Percentiles rank a stretch among this genome's conserved stretches.
Evolutionary conservation across 1,140 invertebrate species (phyloP).

Genomic region (Trachymyrmex septentrionalis): DNA sequence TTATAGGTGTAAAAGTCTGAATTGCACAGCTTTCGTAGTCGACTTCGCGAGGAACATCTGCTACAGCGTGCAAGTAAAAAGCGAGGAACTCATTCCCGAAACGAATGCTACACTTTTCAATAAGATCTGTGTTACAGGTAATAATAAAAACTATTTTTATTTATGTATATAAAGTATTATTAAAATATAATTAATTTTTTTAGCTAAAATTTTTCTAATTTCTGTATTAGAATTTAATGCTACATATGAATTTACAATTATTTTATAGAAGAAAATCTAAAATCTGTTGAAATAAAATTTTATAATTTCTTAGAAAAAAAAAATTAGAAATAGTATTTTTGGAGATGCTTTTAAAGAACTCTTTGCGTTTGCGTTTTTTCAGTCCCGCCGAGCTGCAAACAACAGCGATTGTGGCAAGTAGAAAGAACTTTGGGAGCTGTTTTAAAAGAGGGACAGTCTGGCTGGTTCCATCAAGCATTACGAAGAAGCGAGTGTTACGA

Average conservation of each 20-base stretch:
- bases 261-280: not conserved
- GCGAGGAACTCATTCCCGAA: conserved; percentile 79
- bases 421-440: conserved; percentile 80
- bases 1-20: conserved; percentile 78
- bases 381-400: conserved; percentile 77
- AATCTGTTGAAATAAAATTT: not conserved
- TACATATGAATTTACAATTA: not conserved
- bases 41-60: conserved; percentile 81
- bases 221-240: not conserved
- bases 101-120: conserved; percentile 80
- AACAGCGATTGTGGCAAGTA: conserved; percentile 80
- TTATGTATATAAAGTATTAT: not conserved
- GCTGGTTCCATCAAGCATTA: conserved; percentile 37
- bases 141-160: not conserved
- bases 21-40: conserved; percentile 81
- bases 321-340: not conserved
- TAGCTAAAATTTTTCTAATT: conserved; percentile 4
- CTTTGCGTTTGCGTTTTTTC: conserved; percentile 4
- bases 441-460: conserved; percentile 75
- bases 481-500: conserved; percentile 79
- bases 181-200: not conserved
- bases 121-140: conserved; percentile 80
- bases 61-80: conserved; percentile 75
- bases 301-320: not conserved
- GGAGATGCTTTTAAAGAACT: not conserved